A percentile compares a stretch with the other conserved stretches of the same genome.
phyloP scores from a whole-genome alignment of 2,797 vertebrate species.

The Xiphophorus birchmanni region DNA sequence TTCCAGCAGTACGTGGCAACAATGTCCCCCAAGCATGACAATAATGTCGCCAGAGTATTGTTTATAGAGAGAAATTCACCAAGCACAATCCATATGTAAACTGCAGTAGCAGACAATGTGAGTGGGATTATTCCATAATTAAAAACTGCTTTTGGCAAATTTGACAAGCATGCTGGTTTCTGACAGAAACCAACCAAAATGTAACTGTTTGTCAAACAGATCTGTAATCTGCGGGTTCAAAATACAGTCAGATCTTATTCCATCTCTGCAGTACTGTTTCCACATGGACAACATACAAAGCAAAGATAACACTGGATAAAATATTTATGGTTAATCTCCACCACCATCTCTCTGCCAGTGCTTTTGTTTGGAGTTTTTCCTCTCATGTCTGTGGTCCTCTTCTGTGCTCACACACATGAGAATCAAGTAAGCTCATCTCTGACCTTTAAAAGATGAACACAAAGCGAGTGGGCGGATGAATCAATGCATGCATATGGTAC shows the following conservation, averaged over 20 bases:
- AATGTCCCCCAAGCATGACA: constrained; percentile 46
- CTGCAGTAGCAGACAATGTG: constrained; percentile 46
- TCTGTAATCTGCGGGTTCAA: constrained; percentile 41
- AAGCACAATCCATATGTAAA: constrained; percentile 65
- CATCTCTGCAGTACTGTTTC: not conserved
- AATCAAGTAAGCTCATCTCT: constrained; percentile 2
- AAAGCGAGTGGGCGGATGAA: constrained; percentile 4
- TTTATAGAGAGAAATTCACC: constrained; percentile 54
- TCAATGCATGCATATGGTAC: constrained; percentile 11
- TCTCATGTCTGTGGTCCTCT: not conserved
- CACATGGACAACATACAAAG: constrained; percentile 12
- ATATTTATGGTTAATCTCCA: constrained; percentile 1
- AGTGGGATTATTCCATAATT: constrained; percentile 57
- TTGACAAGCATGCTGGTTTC: constrained; percentile 29
- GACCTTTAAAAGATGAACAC: not conserved
- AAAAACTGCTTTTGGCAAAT: constrained; percentile 57
- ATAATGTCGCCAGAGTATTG: constrained; percentile 61
- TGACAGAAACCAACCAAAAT: constrained; percentile 25
- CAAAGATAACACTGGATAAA: constrained; percentile 1
- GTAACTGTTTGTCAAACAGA: constrained; percentile 28
- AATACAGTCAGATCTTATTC: constrained; percentile 14
- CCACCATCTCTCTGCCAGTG: not conserved
- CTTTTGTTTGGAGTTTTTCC: not conserved
- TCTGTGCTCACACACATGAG: not conserved
- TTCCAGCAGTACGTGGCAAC: constrained; percentile 51